phyloP scores from a whole-genome alignment of 2,888 invertebrate genomes.

The Antitype chi region DNA sequence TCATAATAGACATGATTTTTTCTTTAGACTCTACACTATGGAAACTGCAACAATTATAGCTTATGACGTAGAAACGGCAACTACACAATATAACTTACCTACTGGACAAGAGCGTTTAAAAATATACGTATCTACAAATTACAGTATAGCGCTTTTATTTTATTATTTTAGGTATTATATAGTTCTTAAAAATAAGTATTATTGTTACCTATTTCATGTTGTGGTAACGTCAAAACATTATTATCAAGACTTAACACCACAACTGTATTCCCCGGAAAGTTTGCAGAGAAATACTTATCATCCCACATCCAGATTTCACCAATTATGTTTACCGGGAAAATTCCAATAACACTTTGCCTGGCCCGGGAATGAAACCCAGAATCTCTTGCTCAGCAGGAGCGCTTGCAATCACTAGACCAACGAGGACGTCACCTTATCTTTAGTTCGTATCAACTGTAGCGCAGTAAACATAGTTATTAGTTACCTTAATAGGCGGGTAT shows the following conservation, averaged over 20 bases:
- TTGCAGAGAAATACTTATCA: not conserved
- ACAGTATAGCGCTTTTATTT: not conserved
- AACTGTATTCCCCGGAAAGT: not conserved
- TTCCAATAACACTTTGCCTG: not conserved
- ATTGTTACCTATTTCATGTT: constrained; percentile 10
- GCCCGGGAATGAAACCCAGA: not conserved
- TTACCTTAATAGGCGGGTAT: not conserved
- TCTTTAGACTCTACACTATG: not conserved
- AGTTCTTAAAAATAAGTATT: constrained; percentile 1
- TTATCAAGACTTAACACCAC: not conserved
- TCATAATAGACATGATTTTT: not conserved
- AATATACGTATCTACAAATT: not conserved
- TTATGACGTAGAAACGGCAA: not conserved
- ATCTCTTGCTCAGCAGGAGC: not conserved
- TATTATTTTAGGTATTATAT: constrained; percentile 1
- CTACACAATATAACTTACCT: not conserved
- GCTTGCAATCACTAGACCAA: not conserved
- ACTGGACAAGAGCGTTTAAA: constrained; percentile 27
- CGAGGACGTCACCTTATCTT: not conserved
- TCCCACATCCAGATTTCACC: not conserved
- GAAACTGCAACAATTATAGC: not conserved
- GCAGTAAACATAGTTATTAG: not conserved
- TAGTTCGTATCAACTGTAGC: constrained; percentile 9
- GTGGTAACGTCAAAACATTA: constrained; percentile 37
- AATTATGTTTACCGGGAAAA: not conserved